These are phyloP conservation scores for Motacilla tschutschensis DNA, from an alignment of 2,113 vertebrate species.

Conservation along the genomic window DNA sequence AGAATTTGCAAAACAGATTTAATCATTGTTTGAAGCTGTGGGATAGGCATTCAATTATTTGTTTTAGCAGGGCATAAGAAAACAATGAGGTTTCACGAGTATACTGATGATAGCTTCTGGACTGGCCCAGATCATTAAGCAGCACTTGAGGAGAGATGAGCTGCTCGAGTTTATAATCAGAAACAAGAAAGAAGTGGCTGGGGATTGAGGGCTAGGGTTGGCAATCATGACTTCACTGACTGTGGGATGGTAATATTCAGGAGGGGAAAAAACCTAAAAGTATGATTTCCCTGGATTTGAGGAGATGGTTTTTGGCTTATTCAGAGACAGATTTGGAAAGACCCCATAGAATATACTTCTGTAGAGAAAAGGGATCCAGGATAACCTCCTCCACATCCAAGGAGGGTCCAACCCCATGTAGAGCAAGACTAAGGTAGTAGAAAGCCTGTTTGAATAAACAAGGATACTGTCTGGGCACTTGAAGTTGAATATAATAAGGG, in stretches of 20 bases:
- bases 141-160: neutral
- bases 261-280: fast-evolving
- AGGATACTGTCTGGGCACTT: neutral
- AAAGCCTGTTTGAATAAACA: neutral
- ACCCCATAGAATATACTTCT: neutral
- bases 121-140: neutral
- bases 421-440: neutral
- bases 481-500: neutral
- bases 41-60: neutral
- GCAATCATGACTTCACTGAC: neutral
- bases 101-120: neutral
- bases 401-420: neutral
- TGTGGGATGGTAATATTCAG: neutral
- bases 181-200: neutral
- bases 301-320: neutral
- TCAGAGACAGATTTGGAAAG: neutral
- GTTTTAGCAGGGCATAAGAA: neutral
- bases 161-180: neutral
- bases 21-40: neutral
- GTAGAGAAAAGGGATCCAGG: neutral
- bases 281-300: fast-evolving
- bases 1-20: neutral
- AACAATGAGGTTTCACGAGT: neutral
- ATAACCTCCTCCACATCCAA: neutral
- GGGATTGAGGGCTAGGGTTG: neutral